Evolutionary conservation across 2,113 vertebrate genomes (phyloP), one percentile per base, ranked within the genome.

Genomic region (Dendrocopos noguchii): DNA sequence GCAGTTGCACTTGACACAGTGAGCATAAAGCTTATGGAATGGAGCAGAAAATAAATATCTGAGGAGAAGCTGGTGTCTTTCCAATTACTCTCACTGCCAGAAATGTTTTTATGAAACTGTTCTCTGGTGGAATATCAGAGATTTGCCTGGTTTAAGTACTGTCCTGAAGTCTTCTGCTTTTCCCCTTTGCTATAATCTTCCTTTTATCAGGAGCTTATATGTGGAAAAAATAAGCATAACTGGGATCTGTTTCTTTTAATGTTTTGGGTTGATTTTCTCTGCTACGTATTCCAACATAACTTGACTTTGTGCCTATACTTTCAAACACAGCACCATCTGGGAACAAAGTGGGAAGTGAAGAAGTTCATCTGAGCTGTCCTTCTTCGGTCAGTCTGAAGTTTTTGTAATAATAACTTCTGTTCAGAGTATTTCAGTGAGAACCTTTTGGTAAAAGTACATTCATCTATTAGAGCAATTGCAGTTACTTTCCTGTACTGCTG

Each of bases 1-100:
- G 81, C 81, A 94, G 87, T 92, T 63, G 76, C 5, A 5, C 57
- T 95, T 95, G 91, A 87, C 29, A 79, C 79, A 91, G 91, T 78
- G 0, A 2, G 59, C n/a, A 71, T 34, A 85, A 91, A 80, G 22
- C 12, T 0, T 82, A 92, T 20, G 21, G 91, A 94, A 87, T 46
- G 21, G 64, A 91, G 84, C 71, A 83, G 84, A 84, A 91, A 95
- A 89, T 92, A 87, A 86, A 36, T 89, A 55, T 79, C 39, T 70
- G 59, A 39, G 44, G 50, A 80, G 63, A 79, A 92, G 73, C 29
- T 59, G 65, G 25, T 75, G 78, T 52, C 74, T 89, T 78, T 91
- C 65, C 68, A 94, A 87, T 76, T 92, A 63, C 71, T 91, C 55
- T 91, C 59, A 22, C 59, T 79, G 55, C 59, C 64, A 79, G 44